Base-by-base conservation (phyloP, 2,888 invertebrate species). In the Orthosia gothica region DNA sequence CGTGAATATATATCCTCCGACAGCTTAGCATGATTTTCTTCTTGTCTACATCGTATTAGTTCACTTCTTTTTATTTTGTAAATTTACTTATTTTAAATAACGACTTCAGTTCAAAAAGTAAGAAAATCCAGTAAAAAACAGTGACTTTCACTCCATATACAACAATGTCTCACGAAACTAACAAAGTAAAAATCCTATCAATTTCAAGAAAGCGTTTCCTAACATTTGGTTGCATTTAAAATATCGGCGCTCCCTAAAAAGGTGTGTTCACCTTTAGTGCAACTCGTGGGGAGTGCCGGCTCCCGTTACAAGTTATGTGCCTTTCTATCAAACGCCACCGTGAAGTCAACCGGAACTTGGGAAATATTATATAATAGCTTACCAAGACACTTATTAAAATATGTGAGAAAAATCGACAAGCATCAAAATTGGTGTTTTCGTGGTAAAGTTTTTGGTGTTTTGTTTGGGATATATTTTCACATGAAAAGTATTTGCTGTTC, bases 301-400 rank as follows among this genome's bases (percentile, higher is more conserved):
- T 86, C 86, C 89, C 90, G 90, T 92, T 91, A 92, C 89, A 91
- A 92, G 93, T 93, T 92, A 94, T 88, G 90, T 89, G 78, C 88
- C 89, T n/a, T n/a, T n/a, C n/a, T 91, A 93, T 94, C 92, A 94
- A 92, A 91, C 89, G 89, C 88, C 90, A 91, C 90, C 92, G 92
- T 92, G 92, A 91, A 90, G 80, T 89, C 90, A 89, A 88, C 89
- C 85, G 85, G 88, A 91, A 91, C 85, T 85, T 81, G 71, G 83
- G 67, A 86, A 83, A 84, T 83, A 74, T 76, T 73, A 74, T 68
- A 32, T 76, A 72, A 79, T 78, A 74, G 63, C 55, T 65, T 72
- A 77, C 52, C 70, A 61, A 47, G 54, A 45, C 63, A 58, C 61
- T 71, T 76, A 70, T 74, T 73, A 73, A 64, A 74, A 74, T 74